Conservation (phyloP, 2,888 invertebrate genomes). For the Xanthia togata region DNA sequence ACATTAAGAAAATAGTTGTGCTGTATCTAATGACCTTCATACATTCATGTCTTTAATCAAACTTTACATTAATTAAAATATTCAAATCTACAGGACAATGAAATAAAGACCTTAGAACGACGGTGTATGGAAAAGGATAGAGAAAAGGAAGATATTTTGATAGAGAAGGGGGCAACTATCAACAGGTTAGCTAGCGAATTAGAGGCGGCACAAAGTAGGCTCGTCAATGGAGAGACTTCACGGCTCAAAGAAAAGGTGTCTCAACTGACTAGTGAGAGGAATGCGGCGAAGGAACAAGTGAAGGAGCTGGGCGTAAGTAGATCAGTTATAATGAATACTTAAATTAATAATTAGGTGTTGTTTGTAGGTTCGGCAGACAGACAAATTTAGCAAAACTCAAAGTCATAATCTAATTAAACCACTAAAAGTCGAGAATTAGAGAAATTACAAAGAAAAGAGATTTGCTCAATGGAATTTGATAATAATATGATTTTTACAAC, state of each 20-base stretch:
- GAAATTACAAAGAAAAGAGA: background rate
- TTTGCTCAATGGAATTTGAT: background rate
- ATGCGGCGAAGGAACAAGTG: slow-evolving; percentile 87
- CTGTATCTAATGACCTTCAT: background rate
- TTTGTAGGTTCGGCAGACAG: no score
- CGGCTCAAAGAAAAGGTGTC: slow-evolving; percentile 85
- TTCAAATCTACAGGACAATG: slow-evolving; percentile 80
- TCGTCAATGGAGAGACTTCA: slow-evolving; percentile 81
- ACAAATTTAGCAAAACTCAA: no score
- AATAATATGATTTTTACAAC: background rate
- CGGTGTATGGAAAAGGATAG: slow-evolving; percentile 90
- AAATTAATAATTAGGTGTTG: no score
- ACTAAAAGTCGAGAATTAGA: no score
- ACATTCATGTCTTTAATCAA: background rate
- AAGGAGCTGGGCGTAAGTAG: slow-evolving; percentile 87
- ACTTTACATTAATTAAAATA: background rate
- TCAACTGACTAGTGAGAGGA: slow-evolving; percentile 87
- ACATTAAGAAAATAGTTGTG: no score
- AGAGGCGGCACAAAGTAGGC: slow-evolving; percentile 90
- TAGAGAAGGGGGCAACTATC: slow-evolving; percentile 92
- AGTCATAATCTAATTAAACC: no score
- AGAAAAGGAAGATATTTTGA: slow-evolving; percentile 91
- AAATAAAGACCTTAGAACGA: slow-evolving; percentile 88
- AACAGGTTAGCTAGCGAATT: slow-evolving; percentile 91
- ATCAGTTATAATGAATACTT: background rate